A percentile compares a stretch with the other conserved stretches of the same genome.
Evolutionary conservation across 2,888 invertebrate genomes (phyloP).

Genomic region (Cancer borealis): DNA sequence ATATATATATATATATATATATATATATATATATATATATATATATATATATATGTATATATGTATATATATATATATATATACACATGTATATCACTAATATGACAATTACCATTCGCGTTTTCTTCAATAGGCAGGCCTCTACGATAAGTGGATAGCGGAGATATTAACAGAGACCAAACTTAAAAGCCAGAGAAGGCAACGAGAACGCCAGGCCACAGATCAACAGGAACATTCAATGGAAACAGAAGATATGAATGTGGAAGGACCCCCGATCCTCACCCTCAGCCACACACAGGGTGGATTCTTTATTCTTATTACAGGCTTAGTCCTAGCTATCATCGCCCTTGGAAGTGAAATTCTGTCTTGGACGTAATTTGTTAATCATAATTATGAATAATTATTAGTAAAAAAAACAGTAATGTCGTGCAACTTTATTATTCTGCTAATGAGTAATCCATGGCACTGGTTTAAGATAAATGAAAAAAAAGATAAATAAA

Average conservation of each 20-base stretch:
- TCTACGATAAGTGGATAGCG: background rate
- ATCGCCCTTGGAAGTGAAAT: background rate
- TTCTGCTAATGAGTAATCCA: no score
- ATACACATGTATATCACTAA: background rate
- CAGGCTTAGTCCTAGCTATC: background rate
- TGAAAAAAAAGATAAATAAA: no score
- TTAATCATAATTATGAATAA: background rate
- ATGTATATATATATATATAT: no score
- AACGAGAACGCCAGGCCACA: background rate
- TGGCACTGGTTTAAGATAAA: no score
- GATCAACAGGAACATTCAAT: background rate
- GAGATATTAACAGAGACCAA: background rate
- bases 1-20: no score
- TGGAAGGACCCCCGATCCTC: background rate
- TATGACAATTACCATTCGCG: background rate
- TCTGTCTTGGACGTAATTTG: background rate
- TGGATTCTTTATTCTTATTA: background rate
- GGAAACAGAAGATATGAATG: background rate
- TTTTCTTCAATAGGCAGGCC: background rate
- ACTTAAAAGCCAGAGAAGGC: background rate
- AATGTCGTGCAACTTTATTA: background rate
- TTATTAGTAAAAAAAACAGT: background rate
- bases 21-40: no score
- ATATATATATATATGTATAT: no score
- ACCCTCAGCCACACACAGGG: conserved; percentile 13